Base-by-base conservation (phyloP, 1,140 invertebrate genomes). In the Xylocopa sonorina region DNA sequence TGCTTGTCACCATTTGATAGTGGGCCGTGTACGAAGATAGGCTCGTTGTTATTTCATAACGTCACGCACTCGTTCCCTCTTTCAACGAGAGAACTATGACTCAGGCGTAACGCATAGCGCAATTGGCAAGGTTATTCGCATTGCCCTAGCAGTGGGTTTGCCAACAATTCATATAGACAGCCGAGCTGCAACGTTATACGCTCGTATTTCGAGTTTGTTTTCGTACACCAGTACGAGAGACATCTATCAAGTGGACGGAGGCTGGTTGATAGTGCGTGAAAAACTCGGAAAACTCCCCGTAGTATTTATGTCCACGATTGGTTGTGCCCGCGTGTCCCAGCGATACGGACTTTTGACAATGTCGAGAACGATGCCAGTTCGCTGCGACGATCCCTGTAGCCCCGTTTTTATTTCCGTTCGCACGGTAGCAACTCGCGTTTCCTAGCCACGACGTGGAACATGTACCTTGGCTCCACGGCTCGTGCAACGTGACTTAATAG, bases 41-140 rank as follows among this genome's bases (percentile, higher is more conserved):
- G 34, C 60, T 78, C 48, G 62, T 57, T 73, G 48, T 72, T 74
- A 72, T 89, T 90, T 89, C 86, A 86, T 89, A 91, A 90, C 86
- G 88, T 91, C 90, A 86, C 73, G 75, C 79, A 87, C 72, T 82
- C 53, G 14, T 69, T 53, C 69, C 57, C 77, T 78, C 48, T 68
- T 78, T 29, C 46, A 63, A 29, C 46, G 55, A 50, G 69, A 73
- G 68, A 81, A 78, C 74, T 88, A 90, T 90, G 89, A 90, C 84
- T 90, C 89, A 89, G 83, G 73, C 68, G 32, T 88, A 88, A 86
- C 57, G 80, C 82, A 87, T 87, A 82, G 79, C 82, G 81, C 83
- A 88, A 86, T 86, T 83, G 58, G 68, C 84, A 89, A 90, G 89
- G 89, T 90, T 90, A 90, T 90, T 90, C 83, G 83, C 86, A 88